These are phyloP conservation scores for Rhinoraja longicauda DNA, from an alignment of 2,797 vertebrate species.

Conservation along the genomic window DNA sequence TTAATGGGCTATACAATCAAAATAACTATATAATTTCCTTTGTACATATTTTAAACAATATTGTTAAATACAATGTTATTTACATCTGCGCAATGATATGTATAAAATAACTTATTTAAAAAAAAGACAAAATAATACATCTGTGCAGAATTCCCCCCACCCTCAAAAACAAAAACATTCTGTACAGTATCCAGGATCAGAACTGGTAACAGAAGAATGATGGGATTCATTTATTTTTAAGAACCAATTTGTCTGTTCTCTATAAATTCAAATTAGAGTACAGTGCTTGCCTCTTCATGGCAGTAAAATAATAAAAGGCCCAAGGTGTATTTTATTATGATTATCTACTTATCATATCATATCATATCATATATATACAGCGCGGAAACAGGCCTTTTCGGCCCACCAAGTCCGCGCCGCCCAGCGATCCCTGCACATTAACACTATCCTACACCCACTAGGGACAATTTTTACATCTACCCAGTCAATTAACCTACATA, in stretches of 20 bases:
- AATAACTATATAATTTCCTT: slow-evolving; percentile 74
- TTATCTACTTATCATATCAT: neutral
- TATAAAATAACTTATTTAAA: slow-evolving; percentile 99
- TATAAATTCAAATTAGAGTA: slow-evolving; percentile 23
- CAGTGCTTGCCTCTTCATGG: slow-evolving; percentile 31
- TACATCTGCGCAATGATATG: slow-evolving; percentile 97
- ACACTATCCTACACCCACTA: too few relatives aligned
- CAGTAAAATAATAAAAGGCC: slow-evolving; percentile 28
- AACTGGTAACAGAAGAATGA: slow-evolving; percentile 43
- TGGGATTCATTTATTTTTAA: slow-evolving; percentile 5
- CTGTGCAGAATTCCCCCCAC: slow-evolving; percentile 46
- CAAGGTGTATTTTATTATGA: neutral
- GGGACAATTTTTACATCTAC: too few relatives aligned
- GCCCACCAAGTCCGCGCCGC: too few relatives aligned
- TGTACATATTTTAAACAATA: slow-evolving; percentile 87
- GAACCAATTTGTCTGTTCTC: slow-evolving; percentile 9
- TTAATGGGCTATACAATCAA: slow-evolving; percentile 83
- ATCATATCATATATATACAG: too few relatives aligned
- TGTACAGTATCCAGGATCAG: slow-evolving; percentile 60
- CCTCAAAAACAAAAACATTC: slow-evolving; percentile 47
- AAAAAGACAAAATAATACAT: slow-evolving; percentile 70
- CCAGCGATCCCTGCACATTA: too few relatives aligned
- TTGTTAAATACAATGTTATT: slow-evolving; percentile 88
- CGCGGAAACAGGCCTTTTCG: too few relatives aligned
- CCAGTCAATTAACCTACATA: too few relatives aligned